phyloP scores from a whole-genome alignment of 92 coral and sea anemone species.

The Pocillopora grandis region DNA sequence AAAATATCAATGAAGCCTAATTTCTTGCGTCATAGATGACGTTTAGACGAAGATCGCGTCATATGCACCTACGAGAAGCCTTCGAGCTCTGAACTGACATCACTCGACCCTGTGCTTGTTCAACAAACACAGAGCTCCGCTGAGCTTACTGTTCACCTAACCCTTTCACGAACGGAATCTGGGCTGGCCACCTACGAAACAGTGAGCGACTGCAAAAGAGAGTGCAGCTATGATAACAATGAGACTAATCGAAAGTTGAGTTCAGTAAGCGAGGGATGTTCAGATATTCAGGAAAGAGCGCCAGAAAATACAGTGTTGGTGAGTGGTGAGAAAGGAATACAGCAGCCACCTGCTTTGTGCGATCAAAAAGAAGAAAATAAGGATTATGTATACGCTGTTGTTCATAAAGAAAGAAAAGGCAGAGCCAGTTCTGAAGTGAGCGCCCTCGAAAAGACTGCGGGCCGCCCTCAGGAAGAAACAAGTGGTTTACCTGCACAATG shows the following conservation, averaged over 20 bases:
- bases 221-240: not conserved
- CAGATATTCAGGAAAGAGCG: too few species aligned
- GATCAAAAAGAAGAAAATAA: not conserved
- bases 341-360: too few species aligned
- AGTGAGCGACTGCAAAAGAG: not conserved
- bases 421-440: not conserved
- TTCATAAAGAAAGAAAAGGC: not conserved
- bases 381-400: slow-evolving; percentile 8
- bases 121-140: not conserved
- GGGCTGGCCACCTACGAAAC: not conserved
- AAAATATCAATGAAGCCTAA: too few species aligned
- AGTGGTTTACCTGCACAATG: not conserved
- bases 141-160: not conserved
- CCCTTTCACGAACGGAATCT: not conserved
- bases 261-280: too few species aligned
- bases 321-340: too few species aligned
- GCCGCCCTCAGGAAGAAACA: not conserved
- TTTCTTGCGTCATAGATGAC: too few species aligned
- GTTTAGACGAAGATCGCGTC: not conserved
- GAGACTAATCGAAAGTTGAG: not conserved
- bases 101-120: not conserved
- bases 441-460: not conserved
- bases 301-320: too few species aligned
- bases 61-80: not conserved
- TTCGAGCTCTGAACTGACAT: not conserved